These are phyloP conservation scores for Phaenicophaeus curvirostris DNA, from an alignment of 2,797 vertebrate species.

Conservation along the genomic window DNA sequence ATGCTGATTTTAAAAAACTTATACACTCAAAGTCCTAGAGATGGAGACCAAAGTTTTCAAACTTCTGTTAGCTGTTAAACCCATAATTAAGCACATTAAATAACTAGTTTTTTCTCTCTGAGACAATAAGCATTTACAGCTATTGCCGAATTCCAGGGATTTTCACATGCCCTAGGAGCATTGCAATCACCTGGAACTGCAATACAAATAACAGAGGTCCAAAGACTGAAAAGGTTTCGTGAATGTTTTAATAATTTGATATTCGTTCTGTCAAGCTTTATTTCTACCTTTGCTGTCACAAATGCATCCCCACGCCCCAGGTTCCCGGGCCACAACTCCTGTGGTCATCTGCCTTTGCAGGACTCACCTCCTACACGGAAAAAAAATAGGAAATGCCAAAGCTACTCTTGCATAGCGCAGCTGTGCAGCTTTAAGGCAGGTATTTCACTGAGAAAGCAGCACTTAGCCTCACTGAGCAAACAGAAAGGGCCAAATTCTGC, in stretches of 20 bases:
- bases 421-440: slow-evolving; percentile 47
- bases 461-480: slow-evolving; percentile 46
- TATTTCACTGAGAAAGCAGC: slow-evolving; percentile 30
- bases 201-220: neutral
- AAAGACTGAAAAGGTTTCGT: neutral
- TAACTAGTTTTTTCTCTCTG: neutral
- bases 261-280: neutral
- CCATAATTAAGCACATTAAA: neutral
- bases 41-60: neutral
- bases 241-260: neutral
- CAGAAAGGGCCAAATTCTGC: slow-evolving; percentile 50
- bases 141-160: neutral
- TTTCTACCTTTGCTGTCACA: neutral
- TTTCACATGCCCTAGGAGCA: neutral
- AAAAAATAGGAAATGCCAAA: slow-evolving; percentile 36
- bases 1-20: neutral
- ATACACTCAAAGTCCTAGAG: neutral
- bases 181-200: neutral
- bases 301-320: neutral
- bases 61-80: neutral
- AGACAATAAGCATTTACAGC: neutral
- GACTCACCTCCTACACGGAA: neutral
- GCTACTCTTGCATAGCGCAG: slow-evolving; percentile 18
- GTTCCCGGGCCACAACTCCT: accelerated
- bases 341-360: neutral